phyloP scores from a whole-genome alignment of 2,888 invertebrate genomes.

The Conistra vaccinii region DNA sequence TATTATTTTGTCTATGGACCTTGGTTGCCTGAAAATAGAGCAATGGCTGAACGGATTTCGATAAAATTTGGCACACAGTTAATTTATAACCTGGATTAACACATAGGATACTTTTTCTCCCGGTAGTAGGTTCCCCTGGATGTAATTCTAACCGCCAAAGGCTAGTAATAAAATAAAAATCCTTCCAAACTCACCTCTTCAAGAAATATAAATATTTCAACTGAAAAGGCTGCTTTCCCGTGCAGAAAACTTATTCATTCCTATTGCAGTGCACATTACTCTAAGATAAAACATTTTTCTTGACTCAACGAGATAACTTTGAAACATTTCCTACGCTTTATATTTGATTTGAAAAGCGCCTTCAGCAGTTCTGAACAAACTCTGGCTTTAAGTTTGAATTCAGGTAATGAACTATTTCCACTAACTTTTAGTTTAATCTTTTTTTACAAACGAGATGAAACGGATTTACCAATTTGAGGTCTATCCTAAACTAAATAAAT shows the following conservation, averaged over 20 bases:
- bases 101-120: too few species aligned
- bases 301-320: constrained; percentile 40
- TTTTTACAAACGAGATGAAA: constrained; percentile 1
- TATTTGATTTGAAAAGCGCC: constrained; percentile 42
- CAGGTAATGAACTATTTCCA: constrained; percentile 38
- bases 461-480: background rate
- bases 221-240: background rate
- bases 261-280: constrained; percentile 22
- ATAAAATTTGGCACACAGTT: too few species aligned
- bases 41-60: too few species aligned
- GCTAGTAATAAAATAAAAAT: background rate
- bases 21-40: too few species aligned
- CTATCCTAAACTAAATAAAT: background rate
- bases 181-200: background rate
- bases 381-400: constrained; percentile 18
- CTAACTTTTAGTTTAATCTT: constrained; percentile 19
- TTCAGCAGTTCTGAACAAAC: constrained; percentile 32
- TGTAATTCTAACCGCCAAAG: too few species aligned
- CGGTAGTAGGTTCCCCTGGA: too few species aligned
- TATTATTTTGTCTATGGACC: too few species aligned
- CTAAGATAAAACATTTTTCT: constrained; percentile 26
- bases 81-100: background rate
- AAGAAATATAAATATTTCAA: constrained; percentile 1
- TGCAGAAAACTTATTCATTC: constrained; percentile 22
- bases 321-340: constrained; percentile 41